phyloP scores from a whole-genome alignment of 2,797 vertebrate species.

The Myotis vivesi region DNA sequence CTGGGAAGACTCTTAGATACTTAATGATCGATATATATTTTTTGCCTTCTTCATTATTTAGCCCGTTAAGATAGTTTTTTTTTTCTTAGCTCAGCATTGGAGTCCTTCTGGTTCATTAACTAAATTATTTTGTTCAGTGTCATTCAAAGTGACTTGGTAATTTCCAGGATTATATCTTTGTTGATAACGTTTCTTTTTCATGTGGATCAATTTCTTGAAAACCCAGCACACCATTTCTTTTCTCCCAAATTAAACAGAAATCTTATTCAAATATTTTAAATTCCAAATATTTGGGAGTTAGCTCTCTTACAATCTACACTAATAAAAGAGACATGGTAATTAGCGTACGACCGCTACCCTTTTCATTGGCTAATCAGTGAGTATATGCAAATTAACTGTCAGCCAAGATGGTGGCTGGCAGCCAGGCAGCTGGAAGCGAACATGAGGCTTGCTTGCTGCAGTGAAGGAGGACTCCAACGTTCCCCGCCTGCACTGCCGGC shows the following conservation, averaged over 20 bases:
- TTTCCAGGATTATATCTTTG: not conserved
- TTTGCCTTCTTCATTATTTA: not conserved
- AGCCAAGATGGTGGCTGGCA: too few species aligned
- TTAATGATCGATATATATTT: not conserved
- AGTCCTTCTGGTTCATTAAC: not conserved
- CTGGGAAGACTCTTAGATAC: not conserved
- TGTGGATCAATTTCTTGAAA: not conserved
- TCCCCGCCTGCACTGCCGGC: too few species aligned
- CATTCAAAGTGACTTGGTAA: not conserved
- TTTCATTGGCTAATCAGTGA: too few species aligned
- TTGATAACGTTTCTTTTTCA: constrained; percentile 4
- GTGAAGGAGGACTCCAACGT: too few species aligned
- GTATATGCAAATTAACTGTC: too few species aligned
- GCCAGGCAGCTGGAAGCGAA: too few species aligned
- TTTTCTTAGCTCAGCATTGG: not conserved
- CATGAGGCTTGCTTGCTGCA: too few species aligned
- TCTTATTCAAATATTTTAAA: not conserved
- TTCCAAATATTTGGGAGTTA: not conserved
- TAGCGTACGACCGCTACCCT: too few species aligned
- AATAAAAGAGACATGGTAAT: too few species aligned
- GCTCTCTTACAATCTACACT: not conserved
- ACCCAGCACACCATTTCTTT: not conserved
- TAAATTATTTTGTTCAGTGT: not conserved
- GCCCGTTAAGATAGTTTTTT: not conserved
- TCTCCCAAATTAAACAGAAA: not conserved